Conservation (phyloP, 2,888 invertebrate genomes). For the Leptopilina myrica region DNA sequence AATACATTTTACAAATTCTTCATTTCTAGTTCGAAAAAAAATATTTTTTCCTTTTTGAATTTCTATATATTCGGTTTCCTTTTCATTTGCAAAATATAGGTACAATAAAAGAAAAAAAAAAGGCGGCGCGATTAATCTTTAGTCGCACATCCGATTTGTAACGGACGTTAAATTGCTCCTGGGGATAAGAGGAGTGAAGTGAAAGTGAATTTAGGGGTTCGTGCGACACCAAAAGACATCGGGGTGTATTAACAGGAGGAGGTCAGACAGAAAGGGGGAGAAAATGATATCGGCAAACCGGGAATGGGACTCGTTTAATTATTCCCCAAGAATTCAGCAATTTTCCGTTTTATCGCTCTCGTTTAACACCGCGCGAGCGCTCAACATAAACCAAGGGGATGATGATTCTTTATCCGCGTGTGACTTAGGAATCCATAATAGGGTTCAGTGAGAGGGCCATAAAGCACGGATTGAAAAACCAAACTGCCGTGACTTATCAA, state of each 20-base stretch:
- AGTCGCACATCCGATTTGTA: constrained; percentile 61
- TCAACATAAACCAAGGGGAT: neutral
- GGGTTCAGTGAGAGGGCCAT: constrained; percentile 32
- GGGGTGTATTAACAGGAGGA: constrained; percentile 36
- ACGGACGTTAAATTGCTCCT: constrained; percentile 55
- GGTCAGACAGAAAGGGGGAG: constrained; percentile 39
- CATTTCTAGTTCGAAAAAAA: no score
- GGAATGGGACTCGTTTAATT: constrained; percentile 65
- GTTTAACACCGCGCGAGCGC: constrained; percentile 42
- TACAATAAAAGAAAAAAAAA: neutral
- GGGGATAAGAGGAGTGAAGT: constrained; percentile 44
- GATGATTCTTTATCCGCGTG: constrained; percentile 39
- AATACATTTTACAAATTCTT: constrained; percentile 30
- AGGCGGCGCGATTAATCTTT: constrained; percentile 59
- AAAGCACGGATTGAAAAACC: constrained; percentile 39
- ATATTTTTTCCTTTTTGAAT: constrained; percentile 9
- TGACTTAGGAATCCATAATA: constrained; percentile 27
- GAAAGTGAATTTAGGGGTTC: constrained; percentile 54
- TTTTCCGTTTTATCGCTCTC: constrained; percentile 68
- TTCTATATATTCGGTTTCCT: constrained; percentile 15
- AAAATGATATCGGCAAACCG: constrained; percentile 34
- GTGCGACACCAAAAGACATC: constrained; percentile 37
- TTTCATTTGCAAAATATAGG: constrained; percentile 13
- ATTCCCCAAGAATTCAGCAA: constrained; percentile 66
- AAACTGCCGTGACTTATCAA: constrained; percentile 42